phyloP scores from a whole-genome alignment of 2,113 vertebrate genomes.

The Campylomormyrus tamandua region DNA sequence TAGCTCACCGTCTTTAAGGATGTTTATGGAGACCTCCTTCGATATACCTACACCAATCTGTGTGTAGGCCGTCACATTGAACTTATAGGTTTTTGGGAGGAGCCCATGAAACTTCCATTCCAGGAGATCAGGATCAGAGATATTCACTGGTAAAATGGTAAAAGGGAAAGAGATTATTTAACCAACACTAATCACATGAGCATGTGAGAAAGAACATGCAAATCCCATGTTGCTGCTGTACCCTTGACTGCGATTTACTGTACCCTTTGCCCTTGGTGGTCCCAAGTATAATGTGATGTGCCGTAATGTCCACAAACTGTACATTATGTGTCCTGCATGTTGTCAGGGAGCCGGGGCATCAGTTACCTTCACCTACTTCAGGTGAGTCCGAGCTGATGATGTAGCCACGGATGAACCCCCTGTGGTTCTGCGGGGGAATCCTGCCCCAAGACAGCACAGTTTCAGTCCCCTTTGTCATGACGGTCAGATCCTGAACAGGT shows the following conservation, averaged over 20 bases:
- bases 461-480: not conserved
- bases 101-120: not conserved
- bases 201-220: not conserved
- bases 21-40: fast-evolving
- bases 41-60: conserved; percentile 35
- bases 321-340: not conserved
- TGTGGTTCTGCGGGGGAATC: conserved; percentile 28
- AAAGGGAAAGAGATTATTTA: conserved; percentile 5
- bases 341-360: not conserved
- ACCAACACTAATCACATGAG: not conserved
- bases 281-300: not conserved
- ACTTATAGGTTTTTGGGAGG: conserved; percentile 22
- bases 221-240: not conserved
- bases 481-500: conserved; percentile 19
- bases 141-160: not conserved
- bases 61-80: conserved; percentile 43
- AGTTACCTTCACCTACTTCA: not conserved
- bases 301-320: not conserved
- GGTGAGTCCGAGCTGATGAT: not conserved
- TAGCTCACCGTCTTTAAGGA: not conserved
- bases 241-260: not conserved
- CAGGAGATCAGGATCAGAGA: conserved; percentile 19
- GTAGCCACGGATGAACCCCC: conserved; percentile 47
- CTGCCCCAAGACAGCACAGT: conserved; percentile 42
- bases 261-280: not conserved